Base-by-base conservation (phyloP, 2,888 invertebrate species). In the Chrysodeixis includens region DNA sequence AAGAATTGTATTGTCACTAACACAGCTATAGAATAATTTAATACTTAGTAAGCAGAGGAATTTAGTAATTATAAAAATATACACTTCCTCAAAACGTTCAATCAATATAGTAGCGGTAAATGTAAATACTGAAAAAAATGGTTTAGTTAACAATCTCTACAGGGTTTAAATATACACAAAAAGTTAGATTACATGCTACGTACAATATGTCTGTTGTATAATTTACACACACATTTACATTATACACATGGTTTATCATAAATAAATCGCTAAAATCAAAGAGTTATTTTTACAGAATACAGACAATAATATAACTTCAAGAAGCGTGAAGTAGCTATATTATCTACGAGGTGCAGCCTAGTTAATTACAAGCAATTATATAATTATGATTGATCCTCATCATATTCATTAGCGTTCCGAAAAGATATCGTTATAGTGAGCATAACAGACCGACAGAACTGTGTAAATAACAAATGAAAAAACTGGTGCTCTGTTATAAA, bases 311-410 rank as follows among this genome's bases (percentile, higher is more conserved):
- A 12, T 55, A 65, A 53, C 63, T 55, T 61, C 58, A 56, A 71
- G 54, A 78, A 65, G 77, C 64, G 55, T 70, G 40, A 64, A 64
- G 40, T 60, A 46, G 62, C 32, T 59, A 46, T 63, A 65, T 62
- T 63, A 64, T 58, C 32, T 65, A 58, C 58, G 40, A 30, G 32
- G 56, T 66, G 64, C 62, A 62, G 56, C 49, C 52, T 55, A 49
- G 30, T 62, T 62, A 72, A 69, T 69, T 54, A 63, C 61, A 68
- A 56, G 58, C 72, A 40, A 56, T 57, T 56, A 49, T 32, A 2
- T 46, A 76, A 65, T 65, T 62, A 62, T 51, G 22, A 66, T 40
- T 62, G 7, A 2, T 10, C 8, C 51, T 30, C 20, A 61, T 26
- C 44, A 1, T 46, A 57, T 12, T n/a, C n/a, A 40, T 14, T n/a